Base-by-base conservation (phyloP, 1,140 invertebrate genomes). In the Apolygus lucorum region DNA sequence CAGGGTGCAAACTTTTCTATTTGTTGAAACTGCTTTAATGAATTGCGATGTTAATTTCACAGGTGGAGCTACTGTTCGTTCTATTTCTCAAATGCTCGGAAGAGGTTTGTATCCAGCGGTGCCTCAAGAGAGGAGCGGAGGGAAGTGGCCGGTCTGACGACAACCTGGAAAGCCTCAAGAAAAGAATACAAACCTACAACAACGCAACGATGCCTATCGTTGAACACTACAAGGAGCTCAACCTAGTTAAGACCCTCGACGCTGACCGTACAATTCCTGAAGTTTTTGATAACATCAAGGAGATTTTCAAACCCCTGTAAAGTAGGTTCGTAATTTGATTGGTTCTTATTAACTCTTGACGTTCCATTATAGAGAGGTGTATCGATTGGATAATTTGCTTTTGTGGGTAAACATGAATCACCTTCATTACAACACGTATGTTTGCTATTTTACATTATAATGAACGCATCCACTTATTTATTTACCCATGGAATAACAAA, bases 81-180 rank as follows among this genome's bases (percentile, higher is more conserved):
- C 79, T 99, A 1, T 96, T 96, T 78, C 92, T 99, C 74, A 90
- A 98, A 68, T 99, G 96, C 77, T 83, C 85, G 8, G 82, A 91
- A 76, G 86, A 99, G 69, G 84, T 72, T 2, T 77, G 76, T 64
- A 63, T 75, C 59, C 59, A 76, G 27, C 65, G 76, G 27, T 77
- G 76, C 63, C 70, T 77, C 13, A 72, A 73, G 65, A 66, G 75
- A 63, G 76, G 95, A 0, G 86, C 89, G 21, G 87, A 87, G 63
- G 93, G 92, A 24, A 96, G 93, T 79, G 95, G 95, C 0, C 86
- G 98, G 22, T 86, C 88, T 1, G 98, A 99, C 80, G 97, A 99
- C 77, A 99, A 99, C 79, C 76, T 85, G 29, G 93, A 98, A 70
- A 92, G 91, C 76, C 81, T 99, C 25, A 85, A 88, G 71, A 96